Evolutionary conservation across 1,140 invertebrate species (phyloP).

Genomic region (Gryllus bimaculatus): DNA sequence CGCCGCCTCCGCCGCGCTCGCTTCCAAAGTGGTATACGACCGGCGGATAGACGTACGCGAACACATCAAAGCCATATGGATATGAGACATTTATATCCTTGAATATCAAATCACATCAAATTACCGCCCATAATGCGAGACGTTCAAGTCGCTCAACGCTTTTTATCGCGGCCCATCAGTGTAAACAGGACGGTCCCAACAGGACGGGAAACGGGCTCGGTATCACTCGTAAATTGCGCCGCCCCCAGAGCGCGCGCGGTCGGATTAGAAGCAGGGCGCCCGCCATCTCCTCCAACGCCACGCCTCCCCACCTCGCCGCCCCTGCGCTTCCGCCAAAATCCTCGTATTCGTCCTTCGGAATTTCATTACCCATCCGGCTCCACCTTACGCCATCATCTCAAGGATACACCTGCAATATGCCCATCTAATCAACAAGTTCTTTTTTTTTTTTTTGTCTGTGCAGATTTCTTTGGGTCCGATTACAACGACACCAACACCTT

Average conservation of each 20-base stretch:
- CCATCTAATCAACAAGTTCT: too few relatives aligned
- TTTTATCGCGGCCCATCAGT: background rate
- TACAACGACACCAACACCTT: too few relatives aligned
- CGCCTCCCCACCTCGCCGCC: background rate
- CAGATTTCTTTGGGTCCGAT: too few relatives aligned
- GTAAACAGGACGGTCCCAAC: background rate
- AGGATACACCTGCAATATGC: too few relatives aligned
- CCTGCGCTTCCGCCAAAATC: too few relatives aligned
- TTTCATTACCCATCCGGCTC: too few relatives aligned
- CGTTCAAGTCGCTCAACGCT: background rate
- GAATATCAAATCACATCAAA: slow-evolving; percentile 2
- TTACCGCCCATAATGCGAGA: background rate
- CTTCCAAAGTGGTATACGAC: background rate
- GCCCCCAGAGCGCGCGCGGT: too few relatives aligned
- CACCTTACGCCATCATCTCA: too few relatives aligned
- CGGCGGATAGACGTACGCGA: background rate
- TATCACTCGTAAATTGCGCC: background rate
- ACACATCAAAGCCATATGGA: background rate
- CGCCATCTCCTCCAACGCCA: background rate
- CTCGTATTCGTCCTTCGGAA: too few relatives aligned
- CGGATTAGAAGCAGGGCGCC: background rate
- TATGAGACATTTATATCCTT: slow-evolving; percentile 5
- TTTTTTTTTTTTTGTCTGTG: too few relatives aligned
- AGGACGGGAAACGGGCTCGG: background rate
- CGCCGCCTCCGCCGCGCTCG: too few relatives aligned